These are phyloP conservation scores for Morpho deidamia DNA, from an alignment of 2,888 invertebrate species.

Conservation along the genomic window DNA sequence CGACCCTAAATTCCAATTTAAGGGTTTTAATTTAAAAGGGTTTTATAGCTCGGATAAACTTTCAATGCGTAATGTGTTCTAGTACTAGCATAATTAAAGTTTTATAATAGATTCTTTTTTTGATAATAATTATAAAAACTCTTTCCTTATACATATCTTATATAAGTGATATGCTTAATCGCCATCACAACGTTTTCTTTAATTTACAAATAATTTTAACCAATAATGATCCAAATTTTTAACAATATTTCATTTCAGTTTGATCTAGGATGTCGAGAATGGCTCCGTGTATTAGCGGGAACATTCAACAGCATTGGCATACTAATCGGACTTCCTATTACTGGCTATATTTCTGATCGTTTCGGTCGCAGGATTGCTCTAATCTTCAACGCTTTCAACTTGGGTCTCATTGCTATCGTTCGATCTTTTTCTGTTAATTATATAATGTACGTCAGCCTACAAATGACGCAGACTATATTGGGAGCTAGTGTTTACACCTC, in stretches of 20 bases:
- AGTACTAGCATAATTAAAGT: no score
- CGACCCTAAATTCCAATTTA: no score
- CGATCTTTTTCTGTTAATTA: conserved; percentile 1
- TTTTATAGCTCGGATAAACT: no score
- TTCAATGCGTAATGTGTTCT: no score
- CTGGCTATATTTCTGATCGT: conserved; percentile 2
- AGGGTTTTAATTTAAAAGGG: no score
- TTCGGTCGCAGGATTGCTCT: conserved; percentile 2
- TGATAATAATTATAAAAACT: no score
- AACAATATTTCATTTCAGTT: conserved; percentile 12
- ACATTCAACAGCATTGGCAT: background rate
- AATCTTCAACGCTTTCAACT: background rate
- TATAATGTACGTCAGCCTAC: background rate
- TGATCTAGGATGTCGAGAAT: conserved; percentile 4
- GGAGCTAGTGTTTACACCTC: background rate
- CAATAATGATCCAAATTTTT: no score
- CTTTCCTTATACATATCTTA: no score
- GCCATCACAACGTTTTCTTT: no score
- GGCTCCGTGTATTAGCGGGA: conserved; percentile 1
- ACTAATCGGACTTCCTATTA: background rate
- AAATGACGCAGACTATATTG: background rate
- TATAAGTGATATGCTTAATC: no score
- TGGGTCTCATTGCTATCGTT: background rate
- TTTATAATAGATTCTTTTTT: no score
- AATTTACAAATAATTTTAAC: no score